Percentiles rank a stretch among this genome's conserved stretches.
Conservation (phyloP, 2,888 invertebrate genomes). For the Apocheima hispidaria region DNA sequence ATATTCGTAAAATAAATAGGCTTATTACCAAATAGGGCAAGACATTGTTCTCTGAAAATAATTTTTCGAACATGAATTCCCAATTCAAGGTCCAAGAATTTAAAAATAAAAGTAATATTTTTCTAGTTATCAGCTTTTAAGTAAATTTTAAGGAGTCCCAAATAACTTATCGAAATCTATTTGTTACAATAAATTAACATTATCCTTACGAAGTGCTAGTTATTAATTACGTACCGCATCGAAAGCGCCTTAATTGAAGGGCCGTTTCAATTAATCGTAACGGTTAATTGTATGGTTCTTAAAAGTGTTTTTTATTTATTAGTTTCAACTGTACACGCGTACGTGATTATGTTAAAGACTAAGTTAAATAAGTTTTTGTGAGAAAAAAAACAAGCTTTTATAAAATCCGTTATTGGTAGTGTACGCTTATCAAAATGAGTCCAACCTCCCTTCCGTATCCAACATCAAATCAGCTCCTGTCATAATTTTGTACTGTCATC, state of each 20-base stretch:
- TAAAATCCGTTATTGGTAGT: no score
- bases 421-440: no score
- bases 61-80: no score
- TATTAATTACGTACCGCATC: constrained; percentile 32
- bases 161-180: constrained; percentile 17
- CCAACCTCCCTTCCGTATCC: no score
- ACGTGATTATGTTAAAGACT: background rate
- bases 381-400: no score
- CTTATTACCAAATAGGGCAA: no score
- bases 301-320: constrained; percentile 12
- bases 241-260: constrained; percentile 25
- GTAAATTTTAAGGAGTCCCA: background rate
- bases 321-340: background rate
- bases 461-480: no score
- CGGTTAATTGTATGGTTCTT: constrained; percentile 12
- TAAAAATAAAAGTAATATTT: no score
- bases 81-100: no score
- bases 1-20: background rate
- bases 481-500: no score
- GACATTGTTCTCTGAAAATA: no score
- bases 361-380: no score
- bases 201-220: constrained; percentile 16
- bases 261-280: constrained; percentile 25
- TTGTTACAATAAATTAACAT: constrained; percentile 22
- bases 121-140: background rate